Evolutionary conservation across 2,797 vertebrate genomes (phyloP), one percentile per base, ranked within the genome.

Genomic region (Anguilla megastoma): DNA sequence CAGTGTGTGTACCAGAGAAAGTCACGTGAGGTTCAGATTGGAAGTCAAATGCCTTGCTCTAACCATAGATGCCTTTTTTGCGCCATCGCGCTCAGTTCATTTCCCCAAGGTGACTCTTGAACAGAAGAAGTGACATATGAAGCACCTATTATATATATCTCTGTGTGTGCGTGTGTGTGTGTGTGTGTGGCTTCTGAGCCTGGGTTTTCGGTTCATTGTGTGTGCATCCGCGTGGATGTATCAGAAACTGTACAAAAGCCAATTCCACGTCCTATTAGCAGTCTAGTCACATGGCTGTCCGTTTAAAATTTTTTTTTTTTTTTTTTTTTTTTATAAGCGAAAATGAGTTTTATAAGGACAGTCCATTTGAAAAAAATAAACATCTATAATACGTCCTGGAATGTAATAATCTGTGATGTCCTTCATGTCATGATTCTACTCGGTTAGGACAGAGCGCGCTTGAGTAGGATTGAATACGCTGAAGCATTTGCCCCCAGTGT

Each of bases 31-130:
- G 76, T 56, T 30, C 50, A 90, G 36, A 90, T 54, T 56, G 90
- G 76, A 87, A 90, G 89, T 90, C 87, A 3, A 79, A 50, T 84
- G 83, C 88, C 88, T 71, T 88, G 45, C 85, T 87, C 88, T 88
- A 82, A 74, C 91, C 88, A 91, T 91, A 8, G 89, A 86, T 90
- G 79, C 90, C 91, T 88, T 79, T 45, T 79, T 93, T 94, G 93
- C 94, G 93, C 93, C 93, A 95, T 94, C 92, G 93, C 90, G 86
- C 88, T 94, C 92, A 93, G 90, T 94, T 93, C 92, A 92, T 93
- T 93, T 93, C 94, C 94, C 94, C 94, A 95, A 96, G 94, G 95
- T 96, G 95, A 96, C 95, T 96, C 95, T 87, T 66, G 21, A 54
- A 84, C 82, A 85, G 54, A 76, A 14, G 84, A 45, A 27, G 7